phyloP scores from a whole-genome alignment of 2,797 vertebrate genomes.

The Pangasius krempfi region DNA sequence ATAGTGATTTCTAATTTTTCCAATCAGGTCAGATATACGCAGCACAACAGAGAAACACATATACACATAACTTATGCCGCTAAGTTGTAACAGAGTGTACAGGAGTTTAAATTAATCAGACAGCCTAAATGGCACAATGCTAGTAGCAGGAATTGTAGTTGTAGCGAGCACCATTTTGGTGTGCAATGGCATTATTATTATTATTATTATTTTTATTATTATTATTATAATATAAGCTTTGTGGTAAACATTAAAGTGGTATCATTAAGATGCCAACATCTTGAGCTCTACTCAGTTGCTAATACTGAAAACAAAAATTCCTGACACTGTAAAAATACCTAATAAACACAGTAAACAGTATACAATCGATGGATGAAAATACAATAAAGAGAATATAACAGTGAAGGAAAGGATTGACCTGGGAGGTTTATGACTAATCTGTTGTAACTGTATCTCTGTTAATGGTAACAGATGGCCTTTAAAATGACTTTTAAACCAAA shows the following conservation, averaged over 20 bases:
- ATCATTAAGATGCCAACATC: conserved; percentile 49
- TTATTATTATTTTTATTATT: not conserved
- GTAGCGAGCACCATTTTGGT: conserved; percentile 47
- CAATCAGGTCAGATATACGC: not conserved
- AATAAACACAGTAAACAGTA: conserved; percentile 12
- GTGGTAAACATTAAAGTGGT: conserved; percentile 8
- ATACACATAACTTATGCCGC: conserved; percentile 25
- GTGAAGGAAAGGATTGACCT: conserved; percentile 37
- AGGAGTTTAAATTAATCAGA: not conserved
- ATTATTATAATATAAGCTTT: not conserved
- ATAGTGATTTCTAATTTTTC: not conserved
- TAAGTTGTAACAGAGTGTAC: not conserved
- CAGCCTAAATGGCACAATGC: conserved; percentile 19
- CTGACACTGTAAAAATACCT: conserved; percentile 64
- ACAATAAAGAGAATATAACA: conserved; percentile 54
- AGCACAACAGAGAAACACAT: conserved; percentile 26
- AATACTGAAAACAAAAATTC: conserved; percentile 71
- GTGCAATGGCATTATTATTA: not conserved
- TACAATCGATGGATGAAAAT: conserved; percentile 32
- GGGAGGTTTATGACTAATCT: not conserved
- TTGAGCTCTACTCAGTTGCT: conserved; percentile 53
- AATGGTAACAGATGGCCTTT: not conserved
- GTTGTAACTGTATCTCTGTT: not conserved
- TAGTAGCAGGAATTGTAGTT: not conserved
- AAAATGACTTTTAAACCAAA: not conserved